Conservation (phyloP, 2,113 vertebrate genomes). For the Beaufortia kweichowensis region DNA sequence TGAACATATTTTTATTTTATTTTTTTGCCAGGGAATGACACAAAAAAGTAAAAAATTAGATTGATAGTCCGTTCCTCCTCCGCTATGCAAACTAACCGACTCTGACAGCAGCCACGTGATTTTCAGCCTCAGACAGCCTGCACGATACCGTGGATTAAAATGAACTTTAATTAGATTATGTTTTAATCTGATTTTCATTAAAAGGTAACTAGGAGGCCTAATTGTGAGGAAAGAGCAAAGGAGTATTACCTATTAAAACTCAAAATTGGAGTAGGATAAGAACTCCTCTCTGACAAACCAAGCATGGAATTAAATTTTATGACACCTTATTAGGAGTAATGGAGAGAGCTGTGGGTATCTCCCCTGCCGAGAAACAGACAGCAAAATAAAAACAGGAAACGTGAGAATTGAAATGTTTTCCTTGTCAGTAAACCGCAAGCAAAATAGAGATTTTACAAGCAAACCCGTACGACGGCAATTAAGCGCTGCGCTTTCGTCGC, state of each 20-base stretch:
- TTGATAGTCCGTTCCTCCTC: constrained; percentile 59
- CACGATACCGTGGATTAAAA: constrained; percentile 76
- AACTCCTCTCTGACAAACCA: constrained; percentile 77
- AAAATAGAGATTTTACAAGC: background rate
- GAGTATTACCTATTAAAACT: constrained; percentile 83
- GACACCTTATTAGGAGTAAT: constrained; percentile 81
- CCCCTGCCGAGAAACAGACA: constrained; percentile 62
- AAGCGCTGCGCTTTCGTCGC: background rate
- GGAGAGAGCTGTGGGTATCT: constrained; percentile 65
- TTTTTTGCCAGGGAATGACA: too few relatives aligned
- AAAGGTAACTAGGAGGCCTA: constrained; percentile 76
- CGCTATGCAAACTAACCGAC: constrained; percentile 60
- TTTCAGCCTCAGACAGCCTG: constrained; percentile 61
- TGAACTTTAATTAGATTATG: constrained; percentile 81
- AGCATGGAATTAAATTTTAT: constrained; percentile 84
- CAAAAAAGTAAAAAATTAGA: constrained; percentile 48
- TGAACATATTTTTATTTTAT: too few relatives aligned
- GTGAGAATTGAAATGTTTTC: background rate
- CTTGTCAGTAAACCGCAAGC: constrained; percentile 7
- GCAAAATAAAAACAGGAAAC: constrained; percentile 69
- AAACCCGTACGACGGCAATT: background rate
- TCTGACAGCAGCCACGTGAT: constrained; percentile 63
- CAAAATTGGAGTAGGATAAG: constrained; percentile 76
- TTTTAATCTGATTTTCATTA: constrained; percentile 85
- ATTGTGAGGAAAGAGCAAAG: constrained; percentile 77